Conservation (phyloP, 2,888 invertebrate species). For the Scaptomyza tumidula region DNA sequence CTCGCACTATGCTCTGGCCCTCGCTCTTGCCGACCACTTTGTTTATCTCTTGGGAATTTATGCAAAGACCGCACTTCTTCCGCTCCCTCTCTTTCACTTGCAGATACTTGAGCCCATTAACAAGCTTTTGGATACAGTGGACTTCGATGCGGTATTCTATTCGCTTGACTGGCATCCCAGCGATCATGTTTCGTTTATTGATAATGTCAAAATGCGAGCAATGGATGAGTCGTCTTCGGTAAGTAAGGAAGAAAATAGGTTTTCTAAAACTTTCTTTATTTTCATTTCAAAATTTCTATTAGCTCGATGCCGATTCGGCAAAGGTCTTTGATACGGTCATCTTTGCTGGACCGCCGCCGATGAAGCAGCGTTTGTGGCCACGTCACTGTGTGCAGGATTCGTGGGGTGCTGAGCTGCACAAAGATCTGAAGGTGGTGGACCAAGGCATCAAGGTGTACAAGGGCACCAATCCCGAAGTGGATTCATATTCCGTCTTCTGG, state of each 20-base stretch:
- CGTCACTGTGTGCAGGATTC: constrained; percentile 97
- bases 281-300: not conserved
- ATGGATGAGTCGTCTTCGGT: constrained; percentile 90
- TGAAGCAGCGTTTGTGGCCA: constrained; percentile 97
- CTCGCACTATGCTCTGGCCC: not conserved
- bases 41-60: constrained; percentile 23
- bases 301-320: constrained; percentile 90
- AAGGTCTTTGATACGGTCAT: constrained; percentile 96
- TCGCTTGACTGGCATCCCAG: constrained; percentile 99
- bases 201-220: constrained; percentile 92
- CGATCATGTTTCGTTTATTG: constrained; percentile 93
- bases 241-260: constrained; percentile 68
- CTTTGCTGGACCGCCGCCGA: constrained; percentile 93
- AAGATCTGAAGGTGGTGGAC: constrained; percentile 92
- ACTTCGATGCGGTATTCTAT: constrained; percentile 95
- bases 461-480: constrained; percentile 97
- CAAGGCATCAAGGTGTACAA: constrained; percentile 93
- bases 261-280: not conserved
- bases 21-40: not conserved
- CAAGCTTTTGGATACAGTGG: constrained; percentile 90
- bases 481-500: constrained; percentile 99
- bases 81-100: constrained; percentile 19
- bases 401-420: constrained; percentile 97
- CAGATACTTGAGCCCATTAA: constrained; percentile 96
- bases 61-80: constrained; percentile 42